Conservation (phyloP, 2,113 vertebrate species). For the Xenopus laevis region DNA sequence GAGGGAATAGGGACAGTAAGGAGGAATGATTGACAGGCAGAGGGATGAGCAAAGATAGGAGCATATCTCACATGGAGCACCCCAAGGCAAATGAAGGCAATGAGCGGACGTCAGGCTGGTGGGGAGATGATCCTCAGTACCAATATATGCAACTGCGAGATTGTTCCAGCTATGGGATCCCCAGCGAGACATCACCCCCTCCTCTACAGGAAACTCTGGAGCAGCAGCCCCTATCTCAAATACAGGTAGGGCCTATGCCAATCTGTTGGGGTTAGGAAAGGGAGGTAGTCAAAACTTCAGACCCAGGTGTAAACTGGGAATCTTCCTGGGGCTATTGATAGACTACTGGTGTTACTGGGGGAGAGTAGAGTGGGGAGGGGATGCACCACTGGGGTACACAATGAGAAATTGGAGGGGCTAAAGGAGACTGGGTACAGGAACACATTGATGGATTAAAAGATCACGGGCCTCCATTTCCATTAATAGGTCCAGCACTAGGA, state of each 20-base stretch:
- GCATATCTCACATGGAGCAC: conserved; percentile 49
- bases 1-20: background rate
- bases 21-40: background rate
- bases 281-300: no score
- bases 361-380: no score
- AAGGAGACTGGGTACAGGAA: no score
- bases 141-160: conserved; percentile 63
- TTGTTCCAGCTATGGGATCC: conserved; percentile 62
- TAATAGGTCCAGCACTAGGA: no score
- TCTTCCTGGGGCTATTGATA: no score
- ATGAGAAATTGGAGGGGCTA: no score
- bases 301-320: no score
- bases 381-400: no score
- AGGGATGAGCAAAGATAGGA: background rate
- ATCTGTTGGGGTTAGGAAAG: background rate
- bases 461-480: no score
- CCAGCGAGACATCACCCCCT: conserved; percentile 52
- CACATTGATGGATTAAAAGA: no score
- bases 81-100: conserved; percentile 48
- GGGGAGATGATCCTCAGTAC: conserved; percentile 64
- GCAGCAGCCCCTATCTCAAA: conserved; percentile 18
- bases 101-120: conserved; percentile 48
- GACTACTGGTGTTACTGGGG: no score
- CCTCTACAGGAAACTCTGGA: conserved; percentile 48
- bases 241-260: conserved; percentile 10